Evolutionary conservation across 2,113 vertebrate species (phyloP), one percentile per base, ranked within the genome.

Genomic region (Hemibagrus wyckioides): DNA sequence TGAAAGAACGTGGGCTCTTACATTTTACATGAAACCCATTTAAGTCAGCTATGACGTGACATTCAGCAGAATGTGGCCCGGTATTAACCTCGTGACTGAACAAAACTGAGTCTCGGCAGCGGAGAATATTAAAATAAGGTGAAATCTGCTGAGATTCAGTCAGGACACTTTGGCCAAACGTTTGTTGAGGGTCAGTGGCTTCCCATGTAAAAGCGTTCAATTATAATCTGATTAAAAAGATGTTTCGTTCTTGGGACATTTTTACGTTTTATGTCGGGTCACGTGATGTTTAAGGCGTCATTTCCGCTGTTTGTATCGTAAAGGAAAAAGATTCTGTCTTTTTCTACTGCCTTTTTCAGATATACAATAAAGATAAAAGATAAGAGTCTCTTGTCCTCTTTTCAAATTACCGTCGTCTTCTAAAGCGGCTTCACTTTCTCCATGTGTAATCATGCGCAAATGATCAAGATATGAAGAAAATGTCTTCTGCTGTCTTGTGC

Each of bases 1-100:
- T 91, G 56, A 77, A 80, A 88, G 86, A 36, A 33, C 57, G 86
- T 77, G 82, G 85, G 82, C 63, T 86, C 63, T 81, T 69, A 57
- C 28, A 82, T 82, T 87, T 50, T 73, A 73, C 80, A 59, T 59
- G 80, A 87, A 69, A 82, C 80, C 65, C 59, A 54, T 82, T 82
- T 54, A 82, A 57, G 28, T 39, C 36, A 19, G 63, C 8, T 17
- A 57, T 3, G 30, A 48, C 48, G 71, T 85, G 73, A 41, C 11
- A 3, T 19, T 48, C 25, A 28, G 65, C 23, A 4, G 33, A 28
- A 21, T 15, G 52, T 41, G 54, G 52, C 63, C 52, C 13, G 52
- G 33, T 61, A 19, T 30, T 85, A 48, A 76, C 25, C 54, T 44
- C 28, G 17, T 25, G 19, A 61, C 48, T 2, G 57, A 59, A 50